These are phyloP conservation scores for Lophochroa leadbeateri DNA, from an alignment of 2,113 vertebrate species.

Conservation along the genomic window DNA sequence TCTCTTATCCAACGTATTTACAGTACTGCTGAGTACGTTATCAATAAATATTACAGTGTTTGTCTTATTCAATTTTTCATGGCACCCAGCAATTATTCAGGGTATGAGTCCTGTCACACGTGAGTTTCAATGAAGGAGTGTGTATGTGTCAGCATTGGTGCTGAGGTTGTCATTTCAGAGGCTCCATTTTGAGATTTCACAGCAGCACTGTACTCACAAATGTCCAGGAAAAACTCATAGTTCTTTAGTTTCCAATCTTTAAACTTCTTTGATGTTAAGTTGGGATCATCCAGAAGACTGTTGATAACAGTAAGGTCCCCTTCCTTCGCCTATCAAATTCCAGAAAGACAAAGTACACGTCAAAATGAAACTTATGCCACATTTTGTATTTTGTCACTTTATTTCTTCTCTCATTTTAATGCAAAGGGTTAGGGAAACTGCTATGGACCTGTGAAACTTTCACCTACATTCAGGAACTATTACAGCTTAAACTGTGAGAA, in stretches of 20 bases:
- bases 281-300: constrained; percentile 84
- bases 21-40: constrained; percentile 78
- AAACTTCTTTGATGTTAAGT: constrained; percentile 87
- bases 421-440: neutral
- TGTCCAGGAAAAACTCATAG: constrained; percentile 90
- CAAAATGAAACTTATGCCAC: neutral
- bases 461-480: neutral
- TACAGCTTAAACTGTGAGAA: neutral
- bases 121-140: constrained; percentile 93
- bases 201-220: constrained; percentile 84
- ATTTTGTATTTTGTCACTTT: neutral
- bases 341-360: constrained; percentile 14
- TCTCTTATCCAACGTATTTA: constrained; percentile 84
- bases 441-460: neutral
- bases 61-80: constrained; percentile 31
- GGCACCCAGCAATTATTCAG: constrained; percentile 29
- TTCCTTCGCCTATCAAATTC: constrained; percentile 83
- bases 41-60: constrained; percentile 84
- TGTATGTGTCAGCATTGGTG: constrained; percentile 85
- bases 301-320: constrained; percentile 84
- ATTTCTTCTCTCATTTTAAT: neutral
- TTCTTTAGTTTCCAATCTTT: constrained; percentile 91
- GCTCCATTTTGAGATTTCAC: constrained; percentile 78
- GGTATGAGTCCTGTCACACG: constrained; percentile 68
- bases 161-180: constrained; percentile 81